Evolutionary conservation across 2,888 invertebrate species (phyloP), one percentile per base, ranked within the genome.

Genomic region (Dicycla oo): DNA sequence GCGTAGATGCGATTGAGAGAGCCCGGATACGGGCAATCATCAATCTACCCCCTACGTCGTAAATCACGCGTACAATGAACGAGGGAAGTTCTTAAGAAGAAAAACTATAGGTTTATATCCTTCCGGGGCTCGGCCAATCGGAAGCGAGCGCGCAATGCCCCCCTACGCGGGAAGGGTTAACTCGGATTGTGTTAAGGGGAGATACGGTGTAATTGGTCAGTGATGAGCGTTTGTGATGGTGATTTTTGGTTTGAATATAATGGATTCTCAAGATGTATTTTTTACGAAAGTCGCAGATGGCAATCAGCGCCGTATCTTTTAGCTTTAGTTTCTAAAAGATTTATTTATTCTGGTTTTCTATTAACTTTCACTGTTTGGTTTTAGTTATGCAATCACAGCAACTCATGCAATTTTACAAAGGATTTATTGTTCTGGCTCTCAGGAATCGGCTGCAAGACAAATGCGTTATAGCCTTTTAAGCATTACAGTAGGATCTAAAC

Each of bases 61-160:
- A 95, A 95, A 95, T 95, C 95, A 95, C 94, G 94, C 93, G 91
- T 91, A 96, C 95, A 96, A 95, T 95, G 93, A 92, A 91, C 94
- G 93, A 84, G 93, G 95, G 96, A 95, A 95, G 95, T 95, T 94
- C 96, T 95, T 95, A 95, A 95, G 95, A 95, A 96, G 95, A 96
- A 95, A 96, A 96, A 96, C 96, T 96, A 96, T 95, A 96, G 96
- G 95, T 95, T 86, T 95, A 95, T 95, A 95, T 96, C 96, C 96
- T 95, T 96, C 96, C 95, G 93, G 94, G 92, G 92, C 89, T 92
- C 93, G 93, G 93, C 95, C 95, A 96, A 96, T 96, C 95, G 95
- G 95, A 96, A 93, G 92, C 93, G 88, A 86, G 91, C 86, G 81
- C 82, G 83, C 84, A 71, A 49, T 81, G 80, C 68, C 88, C 83